These are phyloP conservation scores for Bathybates hornii DNA, from an alignment of 2,113 vertebrate species.

Conservation along the genomic window DNA sequence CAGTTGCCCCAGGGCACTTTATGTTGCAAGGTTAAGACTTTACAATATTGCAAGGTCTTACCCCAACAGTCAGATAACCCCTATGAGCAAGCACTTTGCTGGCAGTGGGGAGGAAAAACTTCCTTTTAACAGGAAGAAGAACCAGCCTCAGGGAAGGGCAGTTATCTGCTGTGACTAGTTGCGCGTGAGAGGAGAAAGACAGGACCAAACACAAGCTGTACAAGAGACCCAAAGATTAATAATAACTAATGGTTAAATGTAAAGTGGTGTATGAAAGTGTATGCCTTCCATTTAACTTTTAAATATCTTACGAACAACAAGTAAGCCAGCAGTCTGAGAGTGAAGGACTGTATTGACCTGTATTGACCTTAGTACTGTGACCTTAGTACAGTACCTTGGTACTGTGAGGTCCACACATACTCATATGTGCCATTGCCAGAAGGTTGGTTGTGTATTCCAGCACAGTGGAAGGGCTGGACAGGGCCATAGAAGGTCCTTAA, in stretches of 20 bases:
- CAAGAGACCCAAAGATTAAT: neutral
- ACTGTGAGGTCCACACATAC: neutral
- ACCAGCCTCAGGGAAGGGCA: neutral
- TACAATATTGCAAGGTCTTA: neutral
- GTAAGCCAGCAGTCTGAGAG: neutral
- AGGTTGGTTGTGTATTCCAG: neutral
- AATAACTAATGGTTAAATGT: neutral
- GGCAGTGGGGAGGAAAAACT: neutral
- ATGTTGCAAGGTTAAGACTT: neutral
- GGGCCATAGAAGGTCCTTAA: neutral
- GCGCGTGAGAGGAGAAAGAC: rapidly evolving
- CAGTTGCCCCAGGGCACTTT: neutral
- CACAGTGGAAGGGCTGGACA: neutral
- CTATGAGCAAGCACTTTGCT: neutral
- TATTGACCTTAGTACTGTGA: neutral
- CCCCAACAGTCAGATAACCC: neutral
- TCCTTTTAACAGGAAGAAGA: neutral
- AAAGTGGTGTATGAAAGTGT: neutral
- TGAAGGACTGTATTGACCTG: neutral
- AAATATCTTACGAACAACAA: neutral
- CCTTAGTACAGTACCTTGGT: neutral
- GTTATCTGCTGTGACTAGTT: neutral
- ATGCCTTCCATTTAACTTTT: neutral
- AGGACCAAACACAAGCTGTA: neutral
- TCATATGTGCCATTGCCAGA: neutral